These are phyloP conservation scores for Agrochola lota DNA, from an alignment of 2,888 invertebrate genomes.

Conservation along the genomic window DNA sequence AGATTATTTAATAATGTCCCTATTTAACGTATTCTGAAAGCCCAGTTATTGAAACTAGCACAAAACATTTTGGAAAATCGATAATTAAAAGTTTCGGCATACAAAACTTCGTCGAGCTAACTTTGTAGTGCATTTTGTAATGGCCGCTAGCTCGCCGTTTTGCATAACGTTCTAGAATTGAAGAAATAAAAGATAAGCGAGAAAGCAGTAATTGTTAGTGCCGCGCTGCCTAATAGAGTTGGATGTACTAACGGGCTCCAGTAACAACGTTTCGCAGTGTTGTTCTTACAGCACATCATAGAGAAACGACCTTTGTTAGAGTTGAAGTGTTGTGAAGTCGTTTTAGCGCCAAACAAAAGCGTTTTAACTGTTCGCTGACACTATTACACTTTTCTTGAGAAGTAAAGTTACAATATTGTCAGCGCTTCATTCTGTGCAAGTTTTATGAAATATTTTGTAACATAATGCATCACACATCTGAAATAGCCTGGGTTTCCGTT, in stretches of 20 bases:
- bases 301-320: not conserved
- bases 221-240: too few species aligned
- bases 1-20: conserved; percentile 1
- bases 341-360: conserved; percentile 6
- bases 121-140: conserved; percentile 16
- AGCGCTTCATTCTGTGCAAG: not conserved
- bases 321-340: conserved; percentile 16
- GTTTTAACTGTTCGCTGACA: conserved; percentile 2
- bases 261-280: conserved; percentile 20
- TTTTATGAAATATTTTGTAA: not conserved
- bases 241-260: too few species aligned
- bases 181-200: conserved; percentile 1
- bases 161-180: not conserved
- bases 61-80: conserved; percentile 61
- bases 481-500: too few species aligned
- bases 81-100: conserved; percentile 75
- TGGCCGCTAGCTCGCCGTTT: not conserved
- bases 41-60: conserved; percentile 19
- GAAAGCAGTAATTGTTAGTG: conserved; percentile 7
- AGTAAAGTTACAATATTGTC: not conserved
- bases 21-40: conserved; percentile 24
- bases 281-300: conserved; percentile 24
- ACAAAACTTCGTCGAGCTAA: conserved; percentile 51
- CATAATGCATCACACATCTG: not conserved
- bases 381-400: not conserved